Conservation (phyloP, 1,140 invertebrate genomes). For the Papilio polytes region DNA sequence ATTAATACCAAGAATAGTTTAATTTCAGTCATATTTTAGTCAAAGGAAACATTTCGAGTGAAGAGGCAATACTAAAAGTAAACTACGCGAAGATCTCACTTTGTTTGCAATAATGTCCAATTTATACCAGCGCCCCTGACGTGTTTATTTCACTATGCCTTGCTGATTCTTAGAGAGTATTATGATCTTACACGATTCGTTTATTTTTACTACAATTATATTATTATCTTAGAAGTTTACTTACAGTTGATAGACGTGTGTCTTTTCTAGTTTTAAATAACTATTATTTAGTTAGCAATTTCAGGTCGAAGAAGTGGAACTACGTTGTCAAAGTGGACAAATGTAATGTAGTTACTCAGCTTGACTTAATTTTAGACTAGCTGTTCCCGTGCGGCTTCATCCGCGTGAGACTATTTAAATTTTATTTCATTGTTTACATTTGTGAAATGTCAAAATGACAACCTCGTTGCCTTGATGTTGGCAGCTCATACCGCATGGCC, state of each 20-base stretch:
- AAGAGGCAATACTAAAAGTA: constrained; percentile 29
- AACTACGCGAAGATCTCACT: constrained; percentile 40
- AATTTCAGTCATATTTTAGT: neutral
- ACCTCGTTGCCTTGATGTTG: too few species aligned
- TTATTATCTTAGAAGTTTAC: neutral
- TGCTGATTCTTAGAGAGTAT: constrained; percentile 40
- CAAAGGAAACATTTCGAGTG: constrained; percentile 23
- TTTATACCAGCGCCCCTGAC: constrained; percentile 45
- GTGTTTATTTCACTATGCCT: constrained; percentile 47
- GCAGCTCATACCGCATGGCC: too few species aligned
- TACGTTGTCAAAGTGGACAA: too few species aligned
- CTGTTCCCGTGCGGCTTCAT: too few species aligned
- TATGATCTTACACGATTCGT: constrained; percentile 25
- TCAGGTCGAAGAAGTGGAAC: too few species aligned
- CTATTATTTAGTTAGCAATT: neutral
- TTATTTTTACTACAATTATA: constrained; percentile 21
- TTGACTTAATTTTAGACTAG: too few species aligned
- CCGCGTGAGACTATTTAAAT: too few species aligned
- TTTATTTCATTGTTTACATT: too few species aligned
- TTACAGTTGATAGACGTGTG: neutral
- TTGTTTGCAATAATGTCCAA: constrained; percentile 56
- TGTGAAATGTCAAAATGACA: too few species aligned
- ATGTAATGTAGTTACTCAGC: too few species aligned
- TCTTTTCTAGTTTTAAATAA: neutral
- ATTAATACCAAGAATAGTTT: too few species aligned